Conservation (phyloP, 1,140 invertebrate species). For the Aphelenchoides fujianensis region DNA sequence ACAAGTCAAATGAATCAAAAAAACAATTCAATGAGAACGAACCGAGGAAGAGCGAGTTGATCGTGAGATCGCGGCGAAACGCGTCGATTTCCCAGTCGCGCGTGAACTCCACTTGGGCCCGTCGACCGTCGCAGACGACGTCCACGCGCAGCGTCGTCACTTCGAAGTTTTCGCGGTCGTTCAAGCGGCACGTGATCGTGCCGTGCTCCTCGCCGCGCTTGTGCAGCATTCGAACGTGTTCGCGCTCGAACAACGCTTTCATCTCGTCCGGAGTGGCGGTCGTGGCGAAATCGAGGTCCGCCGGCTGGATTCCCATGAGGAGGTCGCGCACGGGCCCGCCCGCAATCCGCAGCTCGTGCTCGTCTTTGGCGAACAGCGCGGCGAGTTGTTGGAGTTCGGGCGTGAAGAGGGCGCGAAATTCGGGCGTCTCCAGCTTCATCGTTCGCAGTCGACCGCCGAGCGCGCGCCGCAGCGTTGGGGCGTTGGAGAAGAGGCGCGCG, state of each 20-base stretch:
- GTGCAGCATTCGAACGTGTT: conserved; percentile 87
- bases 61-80: conserved; percentile 88
- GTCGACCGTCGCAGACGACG: conserved; percentile 84
- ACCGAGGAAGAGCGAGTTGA: conserved; percentile 97
- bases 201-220: conserved; percentile 91
- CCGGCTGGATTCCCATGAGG: conserved; percentile 77
- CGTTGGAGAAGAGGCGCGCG: not conserved
- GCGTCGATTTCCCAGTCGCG: conserved; percentile 92
- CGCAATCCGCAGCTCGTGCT: conserved; percentile 78
- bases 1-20: conserved; percentile 25
- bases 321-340: conserved; percentile 91
- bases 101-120: conserved; percentile 89
- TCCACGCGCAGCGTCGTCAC: conserved; percentile 70
- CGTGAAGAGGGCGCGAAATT: conserved; percentile 77
- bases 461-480: not conserved
- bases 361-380: conserved; percentile 75
- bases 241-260: conserved; percentile 84
- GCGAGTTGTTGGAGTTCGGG: conserved; percentile 73
- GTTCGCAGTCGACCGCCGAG: conserved; percentile 4
- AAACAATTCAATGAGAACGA: no score
- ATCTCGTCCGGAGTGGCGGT: conserved; percentile 91
- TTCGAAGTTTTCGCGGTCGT: conserved; percentile 69
- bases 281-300: conserved; percentile 95
- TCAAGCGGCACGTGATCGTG: conserved; percentile 91
- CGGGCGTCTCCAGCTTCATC: conserved; percentile 33